Evolutionary conservation across 2,888 invertebrate species (phyloP), one percentile per base, ranked within the genome.

Genomic region (Amphimallon solstitiale): DNA sequence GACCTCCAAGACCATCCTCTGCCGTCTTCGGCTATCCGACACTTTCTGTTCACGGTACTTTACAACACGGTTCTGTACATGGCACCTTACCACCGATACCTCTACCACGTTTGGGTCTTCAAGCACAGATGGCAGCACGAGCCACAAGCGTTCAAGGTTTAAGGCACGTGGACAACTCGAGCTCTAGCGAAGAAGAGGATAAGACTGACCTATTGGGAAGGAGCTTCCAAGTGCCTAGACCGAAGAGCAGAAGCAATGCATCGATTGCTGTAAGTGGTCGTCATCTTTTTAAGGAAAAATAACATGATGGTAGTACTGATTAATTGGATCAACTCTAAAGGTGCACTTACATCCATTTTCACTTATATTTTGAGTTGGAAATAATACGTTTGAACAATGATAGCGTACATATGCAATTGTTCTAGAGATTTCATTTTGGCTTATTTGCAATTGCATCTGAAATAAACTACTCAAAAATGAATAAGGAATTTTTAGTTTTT

Each of bases 1-100:
- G 86, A n/a, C 84, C 85, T n/a, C 91, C 92, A 0, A 84, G 94
- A 9, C 93, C 93, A 0, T 92, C 92, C 0, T 93, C 93, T 2
- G 93, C 93, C 2, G 88, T 94, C 86, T 93, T 93, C 77, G 92
- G 91, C 1, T 94, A 93, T 79, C 92, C 93, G 14, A 85, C 84
- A 3, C 79, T 88, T 74, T 83, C 85, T 1, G 78, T 86, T 75
- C 83, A 83, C 49, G 85, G 85, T 35, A 84, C 84, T 0, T 76
- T 87, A 64, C 80, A 78, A 45, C 78, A 69, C 51, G 75, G 77
- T 59, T 83, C 81, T 45, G 78, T 84, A 63, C 88, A 84, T 62
- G 86, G 86, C 2, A 85, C 86, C 37, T 72, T 86, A 62, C 89
- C 92, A 7, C 93, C 93, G 1, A 89, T 93, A 59, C 92, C 93